Conservation (phyloP, 2,113 vertebrate species). For the Nothoprocta pentlandii region DNA sequence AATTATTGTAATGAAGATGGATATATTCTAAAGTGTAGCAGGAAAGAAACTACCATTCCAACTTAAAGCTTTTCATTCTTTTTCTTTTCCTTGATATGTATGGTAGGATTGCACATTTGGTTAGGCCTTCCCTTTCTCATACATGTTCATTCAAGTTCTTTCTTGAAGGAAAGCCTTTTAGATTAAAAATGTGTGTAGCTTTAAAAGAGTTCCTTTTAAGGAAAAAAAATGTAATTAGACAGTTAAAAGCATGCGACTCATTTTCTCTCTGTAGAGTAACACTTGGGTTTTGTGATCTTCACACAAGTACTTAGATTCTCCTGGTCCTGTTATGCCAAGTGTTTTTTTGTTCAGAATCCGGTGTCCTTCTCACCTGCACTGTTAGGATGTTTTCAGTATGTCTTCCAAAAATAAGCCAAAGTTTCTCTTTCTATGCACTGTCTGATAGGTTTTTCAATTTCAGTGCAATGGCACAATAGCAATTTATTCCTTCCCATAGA, state of each 20-base stretch:
- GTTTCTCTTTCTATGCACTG: rapidly evolving
- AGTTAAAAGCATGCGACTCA: background rate
- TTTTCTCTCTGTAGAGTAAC: too few relatives aligned
- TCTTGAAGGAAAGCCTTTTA: background rate
- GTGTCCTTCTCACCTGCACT: background rate
- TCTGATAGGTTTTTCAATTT: rapidly evolving
- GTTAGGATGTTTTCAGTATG: background rate
- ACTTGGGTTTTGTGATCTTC: background rate
- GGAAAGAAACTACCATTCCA: background rate
- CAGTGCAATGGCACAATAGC: background rate
- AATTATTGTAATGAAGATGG: background rate
- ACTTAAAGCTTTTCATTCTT: background rate
- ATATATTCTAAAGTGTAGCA: background rate
- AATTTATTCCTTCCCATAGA: background rate
- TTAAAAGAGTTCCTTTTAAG: background rate
- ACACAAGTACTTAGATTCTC: background rate
- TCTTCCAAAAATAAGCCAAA: background rate
- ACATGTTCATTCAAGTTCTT: background rate
- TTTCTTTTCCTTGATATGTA: background rate
- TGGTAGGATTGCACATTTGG: background rate
- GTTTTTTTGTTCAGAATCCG: background rate
- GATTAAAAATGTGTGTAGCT: background rate
- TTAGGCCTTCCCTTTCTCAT: background rate
- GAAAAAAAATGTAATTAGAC: background rate
- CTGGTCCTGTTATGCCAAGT: background rate